Conservation (phyloP, 2,113 vertebrate genomes). For the Pleuronectes platessa region DNA sequence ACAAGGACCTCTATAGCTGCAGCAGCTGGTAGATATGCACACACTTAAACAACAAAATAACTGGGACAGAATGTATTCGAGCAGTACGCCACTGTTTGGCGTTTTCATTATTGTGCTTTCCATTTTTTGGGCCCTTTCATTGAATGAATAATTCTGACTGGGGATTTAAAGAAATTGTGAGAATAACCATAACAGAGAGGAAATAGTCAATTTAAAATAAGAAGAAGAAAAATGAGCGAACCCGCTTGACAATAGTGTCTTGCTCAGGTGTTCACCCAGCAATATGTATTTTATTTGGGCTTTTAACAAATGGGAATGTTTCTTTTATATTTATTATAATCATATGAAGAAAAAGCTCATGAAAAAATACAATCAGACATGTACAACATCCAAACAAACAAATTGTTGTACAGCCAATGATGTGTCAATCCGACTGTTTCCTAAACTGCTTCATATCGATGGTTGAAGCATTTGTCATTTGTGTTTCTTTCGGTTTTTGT, state of each 20-base stretch:
- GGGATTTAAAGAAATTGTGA: not conserved
- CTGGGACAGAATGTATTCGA: conserved; percentile 41
- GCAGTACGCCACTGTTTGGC: conserved; percentile 27
- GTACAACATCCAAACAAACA: conserved; percentile 54
- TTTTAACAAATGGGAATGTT: conserved; percentile 50
- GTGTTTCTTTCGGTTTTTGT: conserved; percentile 36
- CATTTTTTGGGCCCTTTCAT: conserved; percentile 48
- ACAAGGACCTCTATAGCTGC: conserved; percentile 29
- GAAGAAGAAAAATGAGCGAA: conserved; percentile 23
- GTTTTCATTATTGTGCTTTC: conserved; percentile 51
- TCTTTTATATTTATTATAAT: conserved; percentile 53
- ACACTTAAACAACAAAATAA: not conserved
- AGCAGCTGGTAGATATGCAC: conserved; percentile 45
- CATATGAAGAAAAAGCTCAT: conserved; percentile 34
- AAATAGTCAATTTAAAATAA: conserved; percentile 11
- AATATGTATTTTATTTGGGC: not conserved
- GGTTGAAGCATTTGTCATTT: conserved; percentile 54
- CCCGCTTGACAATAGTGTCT: conserved; percentile 22
- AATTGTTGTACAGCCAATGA: conserved; percentile 36
- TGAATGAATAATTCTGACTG: no score
- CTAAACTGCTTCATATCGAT: conserved; percentile 48
- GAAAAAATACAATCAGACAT: conserved; percentile 29
- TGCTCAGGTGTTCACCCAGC: conserved; percentile 31
- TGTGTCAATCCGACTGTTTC: conserved; percentile 34
- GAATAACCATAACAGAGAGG: conserved; percentile 21